Base-by-base conservation (phyloP, 2,888 invertebrate species). In the Coremacera marginata region DNA sequence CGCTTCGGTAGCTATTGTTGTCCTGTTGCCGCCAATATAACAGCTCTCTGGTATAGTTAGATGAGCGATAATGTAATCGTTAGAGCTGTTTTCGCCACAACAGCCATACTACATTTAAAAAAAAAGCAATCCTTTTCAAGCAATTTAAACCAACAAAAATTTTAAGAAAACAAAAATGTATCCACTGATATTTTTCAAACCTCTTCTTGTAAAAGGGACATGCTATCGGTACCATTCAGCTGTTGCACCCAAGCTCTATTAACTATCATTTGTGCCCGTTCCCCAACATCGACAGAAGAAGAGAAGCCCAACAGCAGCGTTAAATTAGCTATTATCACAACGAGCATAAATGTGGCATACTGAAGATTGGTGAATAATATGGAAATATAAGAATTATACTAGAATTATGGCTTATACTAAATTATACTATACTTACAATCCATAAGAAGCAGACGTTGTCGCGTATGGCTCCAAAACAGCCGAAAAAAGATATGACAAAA, bases 401-500 rank as follows among this genome's bases (percentile, higher is more conserved):
- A n/a, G n/a, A n/a, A n/a, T n/a, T n/a, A n/a, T n/a, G n/a, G n/a
- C n/a, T n/a, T 19, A 55, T 44, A 8, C 37, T 5, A 22, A 3
- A 44, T 31, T 34, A 52, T 22, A 16, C 0, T 5, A 16, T 2
- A 82, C 93, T 92, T 89, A 95, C 95, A 85, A 94, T 94, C 89
- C 95, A 92, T 75, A 94, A 92, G 92, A 96, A 94, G 90, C 95
- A 96, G 86, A 95, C 93, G 88, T 94, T 96, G 89, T 96, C 96
- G 81, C 94, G 92, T 81, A 95, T 92, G 9, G 96, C 96, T 25
- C 96, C 97, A 86, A 96, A 96, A 90, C 96, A 97, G 79, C 96
- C 96, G 85, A 96, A 94, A 91, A 96, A 96, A 0, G 95, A 94
- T 81, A 96, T 93, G 81, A 95, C 86, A 86, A 96, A 94, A 81